Evolutionary conservation across 2,888 invertebrate species (phyloP), one percentile per base, ranked within the genome.

Genomic region (Leptinotarsa tumamoca): DNA sequence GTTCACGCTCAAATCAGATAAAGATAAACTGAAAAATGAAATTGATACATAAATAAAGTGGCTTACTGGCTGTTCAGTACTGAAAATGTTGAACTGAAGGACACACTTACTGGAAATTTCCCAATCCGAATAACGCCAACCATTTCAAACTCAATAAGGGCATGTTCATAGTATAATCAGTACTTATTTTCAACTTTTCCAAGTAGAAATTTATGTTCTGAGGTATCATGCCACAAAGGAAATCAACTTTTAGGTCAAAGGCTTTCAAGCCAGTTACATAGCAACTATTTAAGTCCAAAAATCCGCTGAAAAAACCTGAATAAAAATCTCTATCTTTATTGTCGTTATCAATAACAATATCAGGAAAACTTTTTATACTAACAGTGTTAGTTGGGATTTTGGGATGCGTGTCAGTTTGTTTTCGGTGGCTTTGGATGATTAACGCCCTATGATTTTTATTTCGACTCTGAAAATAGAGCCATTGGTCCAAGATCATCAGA

Each of bases 261-360:
- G 70, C 70, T 58, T 70, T 70, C 43, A 58, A n/a, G 23, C 70
- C 70, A 70, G 49, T 49, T 15, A 15, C 70, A 43, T 17, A 7
- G 21, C 58, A 58, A 49, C 58, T 21, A 21, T 15, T 58, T 3
- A 61, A 1, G 23, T 70, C 49, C 58, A 70, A 18, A 14, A 33
- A 58, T 43, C 70, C 70, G 4, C 70, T 70, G 27, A 17, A 69
- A 69, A 68, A 17, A 51, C 17, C 2, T 14, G 5, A 14, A 52
- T 52, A 4, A n/a, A 17, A 17, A 52, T 52, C 7, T 33, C 10
- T 33, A 2, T 33, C 33, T 33, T 10, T 2, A 10, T 33, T 33
- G 33, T 33, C 33, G 10, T 33, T 10, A 33, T 10, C 33, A 2
- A 33, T 10, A 7, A 10, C 33, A 33, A 33, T 10, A 33, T 10